Evolutionary conservation across 2,888 invertebrate species (phyloP), one percentile per base, ranked within the genome.

Genomic region (Deilephila porcellus): DNA sequence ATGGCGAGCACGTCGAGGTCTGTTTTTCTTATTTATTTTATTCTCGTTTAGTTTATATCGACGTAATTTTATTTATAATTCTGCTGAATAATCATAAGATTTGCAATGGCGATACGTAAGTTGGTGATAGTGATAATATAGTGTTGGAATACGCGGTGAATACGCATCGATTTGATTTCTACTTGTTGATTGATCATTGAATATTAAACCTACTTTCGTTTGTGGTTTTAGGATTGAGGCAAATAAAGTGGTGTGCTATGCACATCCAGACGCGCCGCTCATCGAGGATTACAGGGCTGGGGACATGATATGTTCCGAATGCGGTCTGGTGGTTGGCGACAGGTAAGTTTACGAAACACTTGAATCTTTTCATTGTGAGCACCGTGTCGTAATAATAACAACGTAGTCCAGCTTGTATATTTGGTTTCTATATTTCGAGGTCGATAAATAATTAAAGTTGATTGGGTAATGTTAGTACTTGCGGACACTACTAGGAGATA

Each of bases 281-380:
- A 98, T 99, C 83, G 99, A 99, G 92, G 99, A 99, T 92, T 99
- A 99, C 91, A 96, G 99, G 86, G 99, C 99, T 78, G 99, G 99
- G 56, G 99, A 99, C 95, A 98, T 99, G 96, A 99, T 99, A 85
- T 99, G 99, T 91, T 98, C 99, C 45, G 99, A 99, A 95, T 99
- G 99, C 95, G 99, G 99, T n/a, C 96, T 99, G 75, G 99, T 99
- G 71, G 99, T 99, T 34, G 99, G 99, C 19, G 99, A 99, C 94
- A 97, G 98, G 98, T 98, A 95, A 81, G 79, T 88, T 86, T 88
- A 80, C 87, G 87, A 90, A 89, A 88, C 79, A 71, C 78, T 73
- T 71, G 72, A 77, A 83, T 85, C 85, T 88, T 87, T 88, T 83
- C 83, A 85, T 76, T 77, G 75, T 78, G 80, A 77, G 77, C 74